Evolutionary conservation across 2,888 invertebrate genomes (phyloP).

Genomic region (Choristoneura rosaceana): DNA sequence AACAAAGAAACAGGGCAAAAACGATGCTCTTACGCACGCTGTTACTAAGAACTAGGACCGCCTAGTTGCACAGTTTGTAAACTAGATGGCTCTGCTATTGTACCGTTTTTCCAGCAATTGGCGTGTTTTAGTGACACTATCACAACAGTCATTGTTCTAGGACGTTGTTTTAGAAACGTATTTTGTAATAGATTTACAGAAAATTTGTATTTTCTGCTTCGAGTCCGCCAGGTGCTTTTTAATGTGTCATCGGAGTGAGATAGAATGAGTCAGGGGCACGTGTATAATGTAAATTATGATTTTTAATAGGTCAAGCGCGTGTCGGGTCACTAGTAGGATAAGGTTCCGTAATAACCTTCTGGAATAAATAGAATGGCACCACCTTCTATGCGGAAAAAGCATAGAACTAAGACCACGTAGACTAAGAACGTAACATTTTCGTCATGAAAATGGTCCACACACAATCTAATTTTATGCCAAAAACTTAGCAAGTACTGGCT

Average conservation of each 20-base stretch:
- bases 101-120: conserved; percentile 49
- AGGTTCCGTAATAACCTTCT: too few species aligned
- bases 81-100: conserved; percentile 48
- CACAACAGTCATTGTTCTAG: conserved; percentile 44
- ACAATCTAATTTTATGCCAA: too few species aligned
- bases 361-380: too few species aligned
- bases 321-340: too few species aligned
- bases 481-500: too few species aligned
- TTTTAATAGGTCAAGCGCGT: too few species aligned
- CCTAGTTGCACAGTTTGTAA: conserved; percentile 49
- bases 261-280: neutral
- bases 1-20: neutral
- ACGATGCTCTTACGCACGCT: conserved; percentile 26
- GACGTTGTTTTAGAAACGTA: conserved; percentile 15
- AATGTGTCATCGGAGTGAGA: conserved; percentile 24
- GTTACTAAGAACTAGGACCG: conserved; percentile 51
- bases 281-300: neutral
- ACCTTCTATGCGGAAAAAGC: too few species aligned
- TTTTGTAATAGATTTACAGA: conserved; percentile 35
- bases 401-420: too few species aligned
- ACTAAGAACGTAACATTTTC: too few species aligned
- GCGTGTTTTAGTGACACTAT: conserved; percentile 43
- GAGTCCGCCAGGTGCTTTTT: conserved; percentile 30
- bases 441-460: too few species aligned
- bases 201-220: conserved; percentile 37